Evolutionary conservation across 2,113 vertebrate species (phyloP).

Genomic region (Leptobrachium ailaonicum): DNA sequence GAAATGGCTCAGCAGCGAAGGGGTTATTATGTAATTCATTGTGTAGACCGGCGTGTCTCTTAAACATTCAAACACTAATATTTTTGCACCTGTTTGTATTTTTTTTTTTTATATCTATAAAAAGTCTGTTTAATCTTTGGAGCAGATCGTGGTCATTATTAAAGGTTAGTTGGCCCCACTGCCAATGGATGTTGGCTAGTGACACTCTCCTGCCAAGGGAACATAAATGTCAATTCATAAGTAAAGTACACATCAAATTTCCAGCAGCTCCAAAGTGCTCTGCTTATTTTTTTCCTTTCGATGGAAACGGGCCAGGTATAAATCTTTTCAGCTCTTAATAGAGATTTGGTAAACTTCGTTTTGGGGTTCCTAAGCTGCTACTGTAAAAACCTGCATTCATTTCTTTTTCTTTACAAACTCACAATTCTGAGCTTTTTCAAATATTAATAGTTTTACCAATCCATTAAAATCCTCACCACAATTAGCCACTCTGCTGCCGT

Average conservation of each 20-base stretch:
- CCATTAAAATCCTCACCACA: too few relatives aligned
- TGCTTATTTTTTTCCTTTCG: not conserved
- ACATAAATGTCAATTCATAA: slow-evolving; percentile 5
- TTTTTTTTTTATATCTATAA: too few relatives aligned
- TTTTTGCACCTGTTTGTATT: too few relatives aligned
- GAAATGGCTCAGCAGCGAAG: too few relatives aligned
- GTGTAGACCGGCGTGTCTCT: too few relatives aligned
- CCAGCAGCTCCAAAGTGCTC: not conserved
- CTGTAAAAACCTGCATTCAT: slow-evolving; percentile 10
- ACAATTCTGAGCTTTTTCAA: too few relatives aligned
- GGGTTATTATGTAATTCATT: too few relatives aligned
- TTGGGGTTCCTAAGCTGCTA: not conserved
- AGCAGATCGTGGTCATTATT: not conserved
- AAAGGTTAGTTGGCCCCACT: not conserved
- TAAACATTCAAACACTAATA: too few relatives aligned
- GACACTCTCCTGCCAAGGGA: not conserved
- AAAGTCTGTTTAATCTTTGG: not conserved
- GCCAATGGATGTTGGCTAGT: not conserved
- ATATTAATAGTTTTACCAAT: too few relatives aligned
- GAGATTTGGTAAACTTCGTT: slow-evolving; percentile 12
- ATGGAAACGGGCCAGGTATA: slow-evolving; percentile 8
- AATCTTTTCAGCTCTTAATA: slow-evolving; percentile 22
- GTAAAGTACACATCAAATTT: slow-evolving; percentile 5
- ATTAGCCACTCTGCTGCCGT: too few relatives aligned
- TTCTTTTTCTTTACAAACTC: not conserved